Evolutionary conservation across 2,113 vertebrate genomes (phyloP).

Genomic region (Barbus barbus): DNA sequence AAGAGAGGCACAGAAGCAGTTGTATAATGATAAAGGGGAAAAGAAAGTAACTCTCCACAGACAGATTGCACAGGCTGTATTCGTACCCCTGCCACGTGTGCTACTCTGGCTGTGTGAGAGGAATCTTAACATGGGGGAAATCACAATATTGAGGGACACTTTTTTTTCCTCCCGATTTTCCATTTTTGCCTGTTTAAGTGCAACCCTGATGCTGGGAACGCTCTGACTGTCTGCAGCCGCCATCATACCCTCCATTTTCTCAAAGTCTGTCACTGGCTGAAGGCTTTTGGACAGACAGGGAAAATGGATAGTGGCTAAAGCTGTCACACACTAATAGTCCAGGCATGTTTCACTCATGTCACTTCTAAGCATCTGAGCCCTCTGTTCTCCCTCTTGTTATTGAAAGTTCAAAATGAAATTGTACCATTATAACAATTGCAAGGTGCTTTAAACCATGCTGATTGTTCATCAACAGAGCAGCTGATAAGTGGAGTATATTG

Average conservation of each 20-base stretch:
- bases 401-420: neutral
- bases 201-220: neutral
- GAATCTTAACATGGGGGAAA: conserved; percentile 70
- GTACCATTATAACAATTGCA: conserved; percentile 6
- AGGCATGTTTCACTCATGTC: conserved; percentile 36
- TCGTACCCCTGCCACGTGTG: conserved; percentile 47
- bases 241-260: conserved; percentile 2
- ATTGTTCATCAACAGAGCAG: conserved; percentile 17
- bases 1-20: conserved; percentile 51
- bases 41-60: conserved; percentile 46
- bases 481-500: conserved; percentile 17
- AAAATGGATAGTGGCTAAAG: conserved; percentile 35
- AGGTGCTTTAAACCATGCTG: conserved; percentile 9
- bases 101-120: conserved; percentile 57
- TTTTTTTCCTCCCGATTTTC: neutral
- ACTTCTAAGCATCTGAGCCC: conserved; percentile 35
- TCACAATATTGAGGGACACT: conserved; percentile 57
- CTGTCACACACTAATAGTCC: conserved; percentile 32
- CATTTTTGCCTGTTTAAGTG: conserved; percentile 34
- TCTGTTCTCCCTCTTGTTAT: conserved; percentile 9
- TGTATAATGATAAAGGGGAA: conserved; percentile 45
- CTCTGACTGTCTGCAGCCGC: neutral
- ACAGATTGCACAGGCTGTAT: conserved; percentile 57
- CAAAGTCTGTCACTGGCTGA: neutral
- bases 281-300: conserved; percentile 23